Conservation (phyloP, 2,797 vertebrate species). For the Austrolebias charrua region DNA sequence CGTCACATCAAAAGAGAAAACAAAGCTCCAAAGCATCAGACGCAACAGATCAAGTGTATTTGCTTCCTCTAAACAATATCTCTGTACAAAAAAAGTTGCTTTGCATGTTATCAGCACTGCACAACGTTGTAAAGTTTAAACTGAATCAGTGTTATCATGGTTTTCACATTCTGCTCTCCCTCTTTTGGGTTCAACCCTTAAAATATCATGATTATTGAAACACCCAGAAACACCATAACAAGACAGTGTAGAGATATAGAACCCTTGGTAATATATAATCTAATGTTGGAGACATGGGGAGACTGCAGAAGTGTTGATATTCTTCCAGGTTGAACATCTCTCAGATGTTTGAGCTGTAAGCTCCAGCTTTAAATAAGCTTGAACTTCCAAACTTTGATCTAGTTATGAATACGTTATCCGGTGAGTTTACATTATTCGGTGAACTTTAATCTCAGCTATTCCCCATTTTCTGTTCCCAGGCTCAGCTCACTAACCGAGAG, state of each 20-base stretch:
- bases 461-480: constrained; percentile 29
- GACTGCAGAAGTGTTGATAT: constrained; percentile 15
- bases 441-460: constrained; percentile 55
- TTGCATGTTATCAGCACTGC: too few species aligned
- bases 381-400: constrained; percentile 61
- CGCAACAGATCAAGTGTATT: constrained; percentile 11
- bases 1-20: constrained; percentile 33
- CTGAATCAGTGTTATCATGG: constrained; percentile 42
- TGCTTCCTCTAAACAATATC: constrained; percentile 34
- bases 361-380: constrained; percentile 57
- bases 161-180: constrained; percentile 34
- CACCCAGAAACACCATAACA: too few species aligned
- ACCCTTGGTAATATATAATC: not conserved
- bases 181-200: too few species aligned
- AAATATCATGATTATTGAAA: too few species aligned
- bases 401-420: constrained; percentile 62
- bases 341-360: constrained; percentile 28
- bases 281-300: constrained; percentile 16
- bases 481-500: constrained; percentile 31
- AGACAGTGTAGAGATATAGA: too few species aligned
- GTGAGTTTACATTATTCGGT: constrained; percentile 57
- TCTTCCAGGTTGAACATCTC: constrained; percentile 17
- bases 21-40: constrained; percentile 34
- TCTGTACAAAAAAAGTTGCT: constrained; percentile 3
- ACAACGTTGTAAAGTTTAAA: constrained; percentile 15